phyloP scores from a whole-genome alignment of 2,888 invertebrate genomes.

The Chymomyza procnemis region DNA sequence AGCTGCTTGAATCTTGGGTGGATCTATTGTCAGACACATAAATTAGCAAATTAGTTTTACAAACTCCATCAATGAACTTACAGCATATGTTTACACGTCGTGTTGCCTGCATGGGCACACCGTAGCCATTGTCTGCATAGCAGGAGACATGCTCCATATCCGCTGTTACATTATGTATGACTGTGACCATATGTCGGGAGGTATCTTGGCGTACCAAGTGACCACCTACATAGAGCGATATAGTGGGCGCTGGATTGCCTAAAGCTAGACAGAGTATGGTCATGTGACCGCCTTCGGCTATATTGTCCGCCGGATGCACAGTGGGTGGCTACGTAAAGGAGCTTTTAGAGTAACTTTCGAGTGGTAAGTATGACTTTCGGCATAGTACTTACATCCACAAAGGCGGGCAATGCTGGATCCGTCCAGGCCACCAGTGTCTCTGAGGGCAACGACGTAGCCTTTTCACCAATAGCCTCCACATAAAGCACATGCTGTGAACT shows the following conservation, averaged over 20 bases:
- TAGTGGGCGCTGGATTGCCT: conserved; percentile 91
- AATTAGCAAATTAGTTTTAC: neutral
- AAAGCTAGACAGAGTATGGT: conserved; percentile 90
- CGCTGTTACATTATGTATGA: conserved; percentile 89
- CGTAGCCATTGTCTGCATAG: conserved; percentile 92
- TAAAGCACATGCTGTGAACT: conserved; percentile 91
- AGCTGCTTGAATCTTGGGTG: conserved; percentile 87
- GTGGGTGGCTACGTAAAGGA: conserved; percentile 84
- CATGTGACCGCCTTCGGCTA: conserved; percentile 91
- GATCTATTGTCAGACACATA: conserved; percentile 80
- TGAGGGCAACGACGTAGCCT: conserved; percentile 87
- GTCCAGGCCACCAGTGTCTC: conserved; percentile 92
- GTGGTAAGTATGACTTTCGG: neutral
- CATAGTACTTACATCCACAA: conserved; percentile 85
- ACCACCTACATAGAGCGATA: conserved; percentile 87
- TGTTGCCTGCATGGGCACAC: conserved; percentile 91
- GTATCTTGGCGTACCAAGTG: conserved; percentile 89
- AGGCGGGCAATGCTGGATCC: conserved; percentile 91
- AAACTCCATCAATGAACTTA: conserved; percentile 79
- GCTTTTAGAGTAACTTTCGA: neutral
- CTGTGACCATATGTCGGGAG: conserved; percentile 91
- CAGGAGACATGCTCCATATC: conserved; percentile 93
- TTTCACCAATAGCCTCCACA: conserved; percentile 84
- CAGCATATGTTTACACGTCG: conserved; percentile 89
- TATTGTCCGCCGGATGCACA: conserved; percentile 89